Evolutionary conservation across 2,888 invertebrate species (phyloP).

Genomic region (Drosophila hawaiiensis): DNA sequence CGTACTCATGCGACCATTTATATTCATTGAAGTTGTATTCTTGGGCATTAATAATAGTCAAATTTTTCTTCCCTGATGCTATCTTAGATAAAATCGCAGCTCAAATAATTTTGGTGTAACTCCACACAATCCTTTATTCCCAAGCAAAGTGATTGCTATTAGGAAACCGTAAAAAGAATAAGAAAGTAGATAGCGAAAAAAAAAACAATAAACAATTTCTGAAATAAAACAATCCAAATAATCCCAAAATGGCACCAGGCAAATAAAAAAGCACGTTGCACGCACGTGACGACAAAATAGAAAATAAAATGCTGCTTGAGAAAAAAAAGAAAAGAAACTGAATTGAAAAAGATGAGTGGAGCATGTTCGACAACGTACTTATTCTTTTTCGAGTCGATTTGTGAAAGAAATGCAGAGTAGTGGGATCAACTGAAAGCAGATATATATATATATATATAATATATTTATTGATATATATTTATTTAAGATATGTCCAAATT

Average conservation of each 20-base stretch:
- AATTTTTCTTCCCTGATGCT: constrained; percentile 3
- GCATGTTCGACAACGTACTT: constrained; percentile 7
- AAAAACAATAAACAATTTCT: constrained; percentile 45
- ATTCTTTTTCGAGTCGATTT: background rate
- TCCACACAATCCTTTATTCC: constrained; percentile 30
- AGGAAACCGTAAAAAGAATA: constrained; percentile 17
- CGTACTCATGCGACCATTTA: constrained; percentile 19
- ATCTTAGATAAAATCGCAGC: constrained; percentile 18
- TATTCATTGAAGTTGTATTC: constrained; percentile 17
- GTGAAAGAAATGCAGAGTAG: constrained; percentile 10
- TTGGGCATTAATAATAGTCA: constrained; percentile 22
- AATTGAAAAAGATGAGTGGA: constrained; percentile 52
- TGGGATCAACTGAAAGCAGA: constrained; percentile 6
- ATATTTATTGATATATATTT: background rate
- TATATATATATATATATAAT: background rate
- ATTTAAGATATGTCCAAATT: background rate
- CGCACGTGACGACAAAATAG: constrained; percentile 65
- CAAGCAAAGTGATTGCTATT: constrained; percentile 44
- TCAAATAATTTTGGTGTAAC: constrained; percentile 5
- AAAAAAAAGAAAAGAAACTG: constrained; percentile 10
- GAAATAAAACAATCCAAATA: constrained; percentile 62
- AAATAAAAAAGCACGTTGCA: constrained; percentile 56
- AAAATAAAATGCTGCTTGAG: constrained; percentile 20
- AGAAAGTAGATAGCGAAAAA: constrained; percentile 20
- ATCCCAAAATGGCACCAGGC: constrained; percentile 65